A percentile compares a stretch with the other conserved stretches of the same genome.
Conservation (phyloP, 2,797 vertebrate genomes). For the Cuniculus paca region DNA sequence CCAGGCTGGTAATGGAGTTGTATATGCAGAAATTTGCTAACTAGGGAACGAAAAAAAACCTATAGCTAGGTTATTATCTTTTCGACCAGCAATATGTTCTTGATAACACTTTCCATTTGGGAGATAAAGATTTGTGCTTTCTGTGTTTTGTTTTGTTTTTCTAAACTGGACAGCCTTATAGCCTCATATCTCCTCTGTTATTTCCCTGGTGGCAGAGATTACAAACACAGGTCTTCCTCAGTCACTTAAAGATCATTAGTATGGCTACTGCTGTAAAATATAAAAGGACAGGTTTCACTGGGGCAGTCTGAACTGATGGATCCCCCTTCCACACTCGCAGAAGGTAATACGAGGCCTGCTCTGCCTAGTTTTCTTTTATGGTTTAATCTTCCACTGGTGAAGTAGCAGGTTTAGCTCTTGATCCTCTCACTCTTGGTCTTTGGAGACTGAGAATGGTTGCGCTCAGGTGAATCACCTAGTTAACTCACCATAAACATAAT, state of each 20-base stretch:
- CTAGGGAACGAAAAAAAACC: no score
- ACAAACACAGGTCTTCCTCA: neutral
- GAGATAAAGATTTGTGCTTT: neutral
- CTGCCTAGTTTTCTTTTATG: neutral
- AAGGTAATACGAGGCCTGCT: neutral
- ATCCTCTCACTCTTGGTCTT: neutral
- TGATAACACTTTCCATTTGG: neutral
- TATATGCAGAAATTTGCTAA: no score
- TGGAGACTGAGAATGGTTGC: neutral
- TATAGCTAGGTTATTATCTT: neutral
- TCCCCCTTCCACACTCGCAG: neutral
- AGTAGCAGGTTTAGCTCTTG: neutral
- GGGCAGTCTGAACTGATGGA: neutral
- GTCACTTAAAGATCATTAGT: neutral
- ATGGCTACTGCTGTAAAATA: neutral
- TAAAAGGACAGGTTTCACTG: neutral
- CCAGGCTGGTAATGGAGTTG: no score
- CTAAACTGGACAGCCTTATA: neutral
- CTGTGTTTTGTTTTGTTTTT: neutral
- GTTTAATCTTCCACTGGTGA: neutral
- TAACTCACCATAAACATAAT: neutral
- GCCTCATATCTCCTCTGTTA: neutral
- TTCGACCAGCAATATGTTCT: neutral
- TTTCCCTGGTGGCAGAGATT: neutral
- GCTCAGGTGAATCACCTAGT: neutral